Conservation (phyloP, 2,797 vertebrate genomes). For the Sebastes alutus region DNA sequence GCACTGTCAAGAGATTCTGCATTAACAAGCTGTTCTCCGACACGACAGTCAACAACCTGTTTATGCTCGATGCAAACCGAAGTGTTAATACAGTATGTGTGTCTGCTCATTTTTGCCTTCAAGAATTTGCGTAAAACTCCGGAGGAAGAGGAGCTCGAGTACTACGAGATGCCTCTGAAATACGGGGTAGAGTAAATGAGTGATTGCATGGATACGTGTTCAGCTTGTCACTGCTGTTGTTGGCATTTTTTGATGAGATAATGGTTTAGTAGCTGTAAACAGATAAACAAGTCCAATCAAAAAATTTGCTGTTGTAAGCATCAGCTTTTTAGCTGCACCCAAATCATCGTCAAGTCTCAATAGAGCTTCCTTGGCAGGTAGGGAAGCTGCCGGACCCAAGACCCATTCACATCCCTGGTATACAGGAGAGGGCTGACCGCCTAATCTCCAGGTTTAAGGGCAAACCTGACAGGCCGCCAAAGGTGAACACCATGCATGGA, state of each 20-base stretch:
- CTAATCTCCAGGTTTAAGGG: slow-evolving; percentile 78
- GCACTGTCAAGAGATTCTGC: neutral
- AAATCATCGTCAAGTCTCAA: slow-evolving; percentile 11
- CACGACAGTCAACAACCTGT: neutral
- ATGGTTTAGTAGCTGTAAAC: neutral
- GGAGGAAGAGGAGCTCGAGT: slow-evolving; percentile 67
- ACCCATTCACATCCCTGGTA: slow-evolving; percentile 72
- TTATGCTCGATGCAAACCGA: neutral
- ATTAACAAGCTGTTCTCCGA: neutral
- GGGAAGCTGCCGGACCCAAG: slow-evolving; percentile 50
- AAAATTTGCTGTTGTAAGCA: neutral
- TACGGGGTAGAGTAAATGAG: slow-evolving; percentile 66
- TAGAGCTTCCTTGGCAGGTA: slow-evolving; percentile 72
- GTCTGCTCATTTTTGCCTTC: slow-evolving; percentile 51
- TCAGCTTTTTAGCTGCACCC: neutral
- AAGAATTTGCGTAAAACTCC: slow-evolving; percentile 45
- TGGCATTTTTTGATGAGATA: neutral
- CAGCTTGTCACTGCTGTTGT: neutral
- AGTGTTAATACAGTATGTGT: slow-evolving; percentile 16
- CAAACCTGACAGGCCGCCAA: slow-evolving; percentile 74
- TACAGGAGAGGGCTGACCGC: slow-evolving; percentile 79
- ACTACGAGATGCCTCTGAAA: slow-evolving; percentile 59
- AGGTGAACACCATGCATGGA: slow-evolving; percentile 79
- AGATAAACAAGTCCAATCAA: neutral
- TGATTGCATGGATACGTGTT: slow-evolving; percentile 48